These are phyloP conservation scores for Sebastolobus altivelis DNA, from an alignment of 2,797 vertebrate genomes.

Conservation along the genomic window DNA sequence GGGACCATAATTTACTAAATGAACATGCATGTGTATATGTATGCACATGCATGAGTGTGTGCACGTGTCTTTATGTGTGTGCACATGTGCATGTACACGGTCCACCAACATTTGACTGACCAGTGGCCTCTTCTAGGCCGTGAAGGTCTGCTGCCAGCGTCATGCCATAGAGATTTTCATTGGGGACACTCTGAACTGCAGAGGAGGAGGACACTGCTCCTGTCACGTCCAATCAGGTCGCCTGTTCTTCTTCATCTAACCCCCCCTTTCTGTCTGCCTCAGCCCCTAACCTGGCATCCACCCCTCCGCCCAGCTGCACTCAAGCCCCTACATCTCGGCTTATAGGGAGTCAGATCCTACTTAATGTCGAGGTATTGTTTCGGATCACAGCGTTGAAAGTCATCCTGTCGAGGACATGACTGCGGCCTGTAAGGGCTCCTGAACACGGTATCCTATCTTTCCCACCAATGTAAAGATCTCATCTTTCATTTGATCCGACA, in stretches of 20 bases:
- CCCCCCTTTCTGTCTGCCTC: conserved; percentile 44
- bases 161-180: conserved; percentile 87
- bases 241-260: conserved; percentile 80
- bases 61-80: no score
- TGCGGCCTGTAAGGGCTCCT: neutral
- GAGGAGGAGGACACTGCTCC: conserved; percentile 76
- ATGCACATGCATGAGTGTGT: no score
- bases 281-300: conserved; percentile 47
- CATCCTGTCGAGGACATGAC: conserved; percentile 14
- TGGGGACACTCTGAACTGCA: conserved; percentile 78
- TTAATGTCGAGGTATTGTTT: conserved; percentile 17
- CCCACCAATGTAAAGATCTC: conserved; percentile 36
- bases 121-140: conserved; percentile 25
- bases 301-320: conserved; percentile 35
- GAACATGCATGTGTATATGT: no score
- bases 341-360: conserved; percentile 26
- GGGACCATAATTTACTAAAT: no score
- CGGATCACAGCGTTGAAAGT: conserved; percentile 13
- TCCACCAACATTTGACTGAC: conserved; percentile 23
- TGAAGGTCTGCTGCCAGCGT: conserved; percentile 64
- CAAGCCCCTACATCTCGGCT: conserved; percentile 12
- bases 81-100: neutral
- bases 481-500: conserved; percentile 53
- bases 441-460: conserved; percentile 6
- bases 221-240: conserved; percentile 84